A percentile compares a stretch with the other conserved stretches of the same genome.
Evolutionary conservation across 2,888 invertebrate species (phyloP).

Genomic region (Stegana nigrithorax): DNA sequence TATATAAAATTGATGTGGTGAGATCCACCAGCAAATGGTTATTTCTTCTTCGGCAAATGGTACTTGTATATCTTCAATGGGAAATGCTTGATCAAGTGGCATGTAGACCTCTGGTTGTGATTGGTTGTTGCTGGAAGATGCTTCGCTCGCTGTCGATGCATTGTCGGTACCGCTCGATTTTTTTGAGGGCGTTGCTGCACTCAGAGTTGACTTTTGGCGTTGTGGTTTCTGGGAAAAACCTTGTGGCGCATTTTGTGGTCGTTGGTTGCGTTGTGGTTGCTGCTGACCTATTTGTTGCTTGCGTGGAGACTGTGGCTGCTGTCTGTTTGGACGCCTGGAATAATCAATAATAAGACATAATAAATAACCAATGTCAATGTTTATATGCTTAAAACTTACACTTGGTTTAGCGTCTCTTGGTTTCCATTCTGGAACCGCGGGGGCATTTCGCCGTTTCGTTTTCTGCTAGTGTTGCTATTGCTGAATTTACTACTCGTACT

Average conservation of each 20-base stretch:
- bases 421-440: conserved; percentile 59
- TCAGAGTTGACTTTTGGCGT: conserved; percentile 47
- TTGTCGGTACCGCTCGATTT: conserved; percentile 46
- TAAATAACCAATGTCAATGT: not conserved
- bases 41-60: conserved; percentile 73
- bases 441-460: conserved; percentile 43
- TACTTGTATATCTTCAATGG: conserved; percentile 69
- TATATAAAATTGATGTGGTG: conserved; percentile 79
- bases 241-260: conserved; percentile 62
- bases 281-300: conserved; percentile 37
- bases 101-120: conserved; percentile 67
- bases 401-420: conserved; percentile 48
- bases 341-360: not conserved
- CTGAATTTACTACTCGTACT: conserved; percentile 51
- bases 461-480: conserved; percentile 51
- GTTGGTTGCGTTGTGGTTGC: conserved; percentile 41
- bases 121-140: conserved; percentile 13
- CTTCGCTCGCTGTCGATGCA: conserved; percentile 29
- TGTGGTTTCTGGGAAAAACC: conserved; percentile 56
- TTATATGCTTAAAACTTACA: conserved; percentile 37
- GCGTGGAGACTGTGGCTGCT: conserved; percentile 43
- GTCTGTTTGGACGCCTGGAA: conserved; percentile 46
- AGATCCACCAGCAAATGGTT: conserved; percentile 80
- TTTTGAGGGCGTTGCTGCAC: conserved; percentile 35
- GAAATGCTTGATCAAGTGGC: conserved; percentile 70